These are phyloP conservation scores for Actinia equina DNA, from an alignment of 64 coral and sea anemone genomes.

Conservation along the genomic window DNA sequence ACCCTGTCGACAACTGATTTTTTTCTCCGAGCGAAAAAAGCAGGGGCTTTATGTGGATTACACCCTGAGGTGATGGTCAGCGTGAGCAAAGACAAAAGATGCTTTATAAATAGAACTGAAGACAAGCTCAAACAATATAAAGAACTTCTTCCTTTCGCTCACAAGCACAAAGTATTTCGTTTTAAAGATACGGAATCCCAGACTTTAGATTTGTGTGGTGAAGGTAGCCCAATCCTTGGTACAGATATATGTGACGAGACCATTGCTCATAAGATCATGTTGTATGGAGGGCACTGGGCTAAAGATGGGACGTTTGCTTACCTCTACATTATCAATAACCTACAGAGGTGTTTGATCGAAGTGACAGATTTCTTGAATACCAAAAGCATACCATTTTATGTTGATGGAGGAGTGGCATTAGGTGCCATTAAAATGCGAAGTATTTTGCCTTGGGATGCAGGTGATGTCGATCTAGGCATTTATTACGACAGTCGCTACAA, in stretches of 20 bases:
- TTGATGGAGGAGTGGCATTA: conserved; percentile 15
- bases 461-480: conserved; percentile 26
- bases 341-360: conserved; percentile 20
- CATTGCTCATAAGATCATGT: conserved; percentile 33
- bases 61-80: conserved; percentile 26
- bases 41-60: background rate
- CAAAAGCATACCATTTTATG: conserved; percentile 7
- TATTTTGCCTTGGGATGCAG: conserved; percentile 53
- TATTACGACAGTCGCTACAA: background rate
- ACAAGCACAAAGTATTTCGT: conserved; percentile 47
- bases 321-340: conserved; percentile 29
- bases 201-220: conserved; percentile 24
- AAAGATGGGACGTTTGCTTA: conserved; percentile 38
- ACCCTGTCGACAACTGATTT: conserved; percentile 27
- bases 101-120: background rate
- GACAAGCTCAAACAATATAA: background rate
- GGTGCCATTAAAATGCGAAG: conserved; percentile 44
- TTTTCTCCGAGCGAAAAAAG: conserved; percentile 30
- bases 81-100: background rate
- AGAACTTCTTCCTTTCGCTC: conserved; percentile 37
- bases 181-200: conserved; percentile 36
- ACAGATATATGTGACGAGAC: conserved; percentile 36
- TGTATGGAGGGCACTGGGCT: conserved; percentile 43
- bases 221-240: conserved; percentile 37
- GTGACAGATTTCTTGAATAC: conserved; percentile 3